Evolutionary conservation across 2,113 vertebrate species (phyloP).

Genomic region (Malurus elegans): DNA sequence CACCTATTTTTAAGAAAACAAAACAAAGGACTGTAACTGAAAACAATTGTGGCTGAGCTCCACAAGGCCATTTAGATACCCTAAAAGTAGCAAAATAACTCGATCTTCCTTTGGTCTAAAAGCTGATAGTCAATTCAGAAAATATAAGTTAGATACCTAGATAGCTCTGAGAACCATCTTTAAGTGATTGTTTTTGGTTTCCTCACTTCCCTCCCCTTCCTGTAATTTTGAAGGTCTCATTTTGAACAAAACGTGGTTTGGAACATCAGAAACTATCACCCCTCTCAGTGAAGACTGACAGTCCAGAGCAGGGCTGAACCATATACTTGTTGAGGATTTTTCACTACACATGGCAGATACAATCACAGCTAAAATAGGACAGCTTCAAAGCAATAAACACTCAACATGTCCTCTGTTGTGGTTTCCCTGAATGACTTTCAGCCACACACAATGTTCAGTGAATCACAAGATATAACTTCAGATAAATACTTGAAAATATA

Average conservation of each 20-base stretch:
- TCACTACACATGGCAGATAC: not conserved
- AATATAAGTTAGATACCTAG: not conserved
- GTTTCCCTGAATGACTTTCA: not conserved
- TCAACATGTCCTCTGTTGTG: not conserved
- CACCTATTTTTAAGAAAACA: not conserved
- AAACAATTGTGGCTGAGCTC: not conserved
- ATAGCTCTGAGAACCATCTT: not conserved
- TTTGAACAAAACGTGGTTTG: not conserved
- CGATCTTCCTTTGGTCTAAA: not conserved
- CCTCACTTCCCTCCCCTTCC: not conserved
- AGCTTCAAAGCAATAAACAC: not conserved
- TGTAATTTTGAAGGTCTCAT: not conserved
- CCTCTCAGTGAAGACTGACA: not conserved
- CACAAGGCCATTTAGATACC: not conserved
- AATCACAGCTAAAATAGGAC: not conserved
- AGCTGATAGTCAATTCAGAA: not conserved
- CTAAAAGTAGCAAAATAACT: not conserved
- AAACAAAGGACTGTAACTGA: not conserved
- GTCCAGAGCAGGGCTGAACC: not conserved
- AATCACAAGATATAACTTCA: not conserved
- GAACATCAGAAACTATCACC: not conserved
- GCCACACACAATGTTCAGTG: not conserved
- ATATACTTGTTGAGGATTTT: not conserved
- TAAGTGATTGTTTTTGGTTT: not conserved
- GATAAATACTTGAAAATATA: not conserved